These are phyloP conservation scores for Phortica variegata DNA, from an alignment of 1,140 invertebrate genomes.

Conservation along the genomic window DNA sequence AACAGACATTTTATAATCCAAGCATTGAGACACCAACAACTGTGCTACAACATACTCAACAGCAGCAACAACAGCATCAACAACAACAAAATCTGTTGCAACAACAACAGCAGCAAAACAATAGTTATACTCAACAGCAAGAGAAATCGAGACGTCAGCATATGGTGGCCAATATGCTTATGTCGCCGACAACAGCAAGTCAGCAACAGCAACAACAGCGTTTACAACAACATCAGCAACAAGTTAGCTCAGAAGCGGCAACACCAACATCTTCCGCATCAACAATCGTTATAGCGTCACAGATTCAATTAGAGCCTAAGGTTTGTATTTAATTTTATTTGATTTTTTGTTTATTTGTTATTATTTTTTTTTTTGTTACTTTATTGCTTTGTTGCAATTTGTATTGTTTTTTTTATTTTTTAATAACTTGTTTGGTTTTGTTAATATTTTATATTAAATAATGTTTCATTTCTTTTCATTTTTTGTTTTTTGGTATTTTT, in stretches of 20 bases:
- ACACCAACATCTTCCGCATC: background rate
- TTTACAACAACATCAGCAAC: conserved; percentile 17
- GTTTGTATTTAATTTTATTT: conserved; percentile 54
- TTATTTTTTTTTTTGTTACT: conserved; percentile 16
- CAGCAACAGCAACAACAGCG: conserved; percentile 9
- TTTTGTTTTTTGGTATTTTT: background rate
- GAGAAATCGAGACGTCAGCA: conserved; percentile 35
- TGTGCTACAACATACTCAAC: conserved; percentile 19
- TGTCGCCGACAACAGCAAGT: conserved; percentile 40
- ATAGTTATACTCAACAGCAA: conserved; percentile 15
- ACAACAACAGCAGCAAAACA: conserved; percentile 19
- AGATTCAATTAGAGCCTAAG: conserved; percentile 57
- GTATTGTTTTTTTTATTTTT: conserved; percentile 14
- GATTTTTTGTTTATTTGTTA: conserved; percentile 30
- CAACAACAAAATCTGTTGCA: conserved; percentile 22
- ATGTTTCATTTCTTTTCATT: conserved; percentile 12
- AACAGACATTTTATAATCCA: conserved; percentile 45
- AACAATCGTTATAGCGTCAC: conserved; percentile 37
- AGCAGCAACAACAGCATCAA: conserved; percentile 31
- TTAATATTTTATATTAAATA: no score
- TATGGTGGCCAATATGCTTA: conserved; percentile 52
- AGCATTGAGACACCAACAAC: background rate
- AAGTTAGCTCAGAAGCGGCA: conserved; percentile 18
- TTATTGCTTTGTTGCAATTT: conserved; percentile 15
- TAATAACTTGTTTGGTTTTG: background rate